Conservation (phyloP, 2,888 invertebrate genomes). For the Caenorhabditis wallacei region DNA sequence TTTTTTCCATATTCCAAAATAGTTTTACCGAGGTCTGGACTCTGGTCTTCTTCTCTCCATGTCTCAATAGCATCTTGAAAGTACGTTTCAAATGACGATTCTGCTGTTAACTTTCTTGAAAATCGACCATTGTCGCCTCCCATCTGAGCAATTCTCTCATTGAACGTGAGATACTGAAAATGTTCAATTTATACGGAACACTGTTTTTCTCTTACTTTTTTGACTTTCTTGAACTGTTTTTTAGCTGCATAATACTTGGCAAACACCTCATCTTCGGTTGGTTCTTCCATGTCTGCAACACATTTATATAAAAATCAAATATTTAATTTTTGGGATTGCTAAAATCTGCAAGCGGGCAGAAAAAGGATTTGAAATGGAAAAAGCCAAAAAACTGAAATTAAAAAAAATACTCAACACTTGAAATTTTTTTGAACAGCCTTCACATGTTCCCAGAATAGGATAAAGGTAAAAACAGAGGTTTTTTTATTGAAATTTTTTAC, state of each 20-base stretch:
- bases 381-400: background rate
- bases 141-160: constrained; percentile 67
- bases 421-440: too few relatives aligned
- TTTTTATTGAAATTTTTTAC: constrained; percentile 15
- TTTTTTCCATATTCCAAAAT: background rate
- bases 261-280: constrained; percentile 59
- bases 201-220: constrained; percentile 27
- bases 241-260: constrained; percentile 59
- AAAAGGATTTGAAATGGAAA: too few relatives aligned
- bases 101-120: constrained; percentile 51
- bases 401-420: background rate
- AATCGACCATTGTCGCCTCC: constrained; percentile 69
- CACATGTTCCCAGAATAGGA: too few relatives aligned
- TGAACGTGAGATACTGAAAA: constrained; percentile 67
- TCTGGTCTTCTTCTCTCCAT: constrained; percentile 61
- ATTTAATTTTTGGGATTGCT: constrained; percentile 1
- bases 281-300: constrained; percentile 48
- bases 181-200: background rate
- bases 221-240: constrained; percentile 50
- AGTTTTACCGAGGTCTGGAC: constrained; percentile 53
- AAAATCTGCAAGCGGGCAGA: background rate
- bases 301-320: background rate
- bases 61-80: constrained; percentile 57
- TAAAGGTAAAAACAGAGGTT: constrained; percentile 9
- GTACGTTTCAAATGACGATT: constrained; percentile 59